Base-by-base conservation (phyloP, 2,888 invertebrate genomes). In the Megalurothrips usitatus region DNA sequence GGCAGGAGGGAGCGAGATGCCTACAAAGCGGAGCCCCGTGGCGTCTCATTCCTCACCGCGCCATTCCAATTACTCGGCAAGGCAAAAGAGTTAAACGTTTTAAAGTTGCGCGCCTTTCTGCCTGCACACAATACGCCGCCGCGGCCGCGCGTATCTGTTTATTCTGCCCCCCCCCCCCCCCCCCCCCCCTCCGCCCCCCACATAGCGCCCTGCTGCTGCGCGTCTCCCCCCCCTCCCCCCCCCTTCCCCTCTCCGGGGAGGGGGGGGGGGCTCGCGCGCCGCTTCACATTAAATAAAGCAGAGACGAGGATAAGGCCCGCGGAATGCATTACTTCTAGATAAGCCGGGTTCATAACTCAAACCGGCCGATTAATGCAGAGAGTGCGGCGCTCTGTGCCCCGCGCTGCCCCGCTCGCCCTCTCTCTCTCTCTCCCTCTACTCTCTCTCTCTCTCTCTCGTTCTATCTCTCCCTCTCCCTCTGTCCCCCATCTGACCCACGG, bases 1-100 rank as follows among this genome's bases (percentile, higher is more conserved):
- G n/a, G 58, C 11, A n/a, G 17, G 79, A 83, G 82, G 82, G 81
- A 81, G 80, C 6, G 34, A 43, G 34, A 43, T 43, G 34, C 34
- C 34, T 43, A 43, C 34, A 43, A 63, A 11, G 79, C 63, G 79
- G 75, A 75, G 47, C 79, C 48, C 79, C 43, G 19, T 10, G 47
- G 68, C 47, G 14, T 19, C 52, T 43, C 52, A 52, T 52, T 52
- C 4, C 19, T 52, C 52, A 43, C 34, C 34, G 34, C 19, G 52
- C 52, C 12, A 52, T 52, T 52, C 19, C 52, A 52, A 52, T 52
- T 52, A 52, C 14, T 17, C 52, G 2, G 52, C 34, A 43, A 43
- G 34, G 34, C 3, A 43, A 52, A 52, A 52, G 52, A 52, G 52
- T 52, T 52, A 52, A 52, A 12, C 19, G 52, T 52, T 52, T 52